Conservation (phyloP, 2,797 vertebrate genomes). For the Cyprinodon diabolis region DNA sequence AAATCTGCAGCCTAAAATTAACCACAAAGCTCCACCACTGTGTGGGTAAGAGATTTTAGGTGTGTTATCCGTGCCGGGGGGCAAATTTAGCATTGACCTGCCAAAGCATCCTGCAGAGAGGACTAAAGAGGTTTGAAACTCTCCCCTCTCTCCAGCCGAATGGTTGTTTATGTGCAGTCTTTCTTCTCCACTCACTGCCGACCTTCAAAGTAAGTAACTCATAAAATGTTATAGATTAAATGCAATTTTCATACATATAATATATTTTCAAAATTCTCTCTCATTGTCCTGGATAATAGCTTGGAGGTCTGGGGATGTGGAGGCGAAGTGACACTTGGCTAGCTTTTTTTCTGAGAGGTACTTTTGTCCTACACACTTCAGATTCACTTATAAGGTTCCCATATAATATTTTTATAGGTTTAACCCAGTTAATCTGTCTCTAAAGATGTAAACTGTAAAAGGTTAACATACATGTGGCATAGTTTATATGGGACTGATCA, state of each 20-base stretch:
- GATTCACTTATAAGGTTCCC: background rate
- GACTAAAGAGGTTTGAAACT: constrained; percentile 5
- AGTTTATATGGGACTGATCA: too few relatives aligned
- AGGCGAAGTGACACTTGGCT: background rate
- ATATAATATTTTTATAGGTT: background rate
- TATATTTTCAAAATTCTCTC: background rate
- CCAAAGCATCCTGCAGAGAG: background rate
- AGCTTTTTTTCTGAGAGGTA: background rate
- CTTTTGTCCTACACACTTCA: background rate
- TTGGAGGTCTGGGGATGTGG: too few relatives aligned
- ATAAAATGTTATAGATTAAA: background rate
- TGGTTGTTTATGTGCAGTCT: background rate
- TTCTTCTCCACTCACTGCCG: background rate
- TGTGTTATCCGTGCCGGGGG: background rate
- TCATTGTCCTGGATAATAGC: background rate
- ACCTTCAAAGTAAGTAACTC: background rate
- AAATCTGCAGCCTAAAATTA: constrained; percentile 5
- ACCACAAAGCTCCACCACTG: constrained; percentile 3
- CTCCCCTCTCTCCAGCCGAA: background rate
- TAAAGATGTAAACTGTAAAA: background rate
- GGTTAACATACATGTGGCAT: background rate
- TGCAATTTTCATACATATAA: background rate
- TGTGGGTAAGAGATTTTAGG: constrained; percentile 1
- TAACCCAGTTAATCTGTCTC: background rate
- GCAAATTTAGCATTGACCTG: background rate